Conservation (phyloP, 2,888 invertebrate genomes). For the Eugnorisma glareosa region DNA sequence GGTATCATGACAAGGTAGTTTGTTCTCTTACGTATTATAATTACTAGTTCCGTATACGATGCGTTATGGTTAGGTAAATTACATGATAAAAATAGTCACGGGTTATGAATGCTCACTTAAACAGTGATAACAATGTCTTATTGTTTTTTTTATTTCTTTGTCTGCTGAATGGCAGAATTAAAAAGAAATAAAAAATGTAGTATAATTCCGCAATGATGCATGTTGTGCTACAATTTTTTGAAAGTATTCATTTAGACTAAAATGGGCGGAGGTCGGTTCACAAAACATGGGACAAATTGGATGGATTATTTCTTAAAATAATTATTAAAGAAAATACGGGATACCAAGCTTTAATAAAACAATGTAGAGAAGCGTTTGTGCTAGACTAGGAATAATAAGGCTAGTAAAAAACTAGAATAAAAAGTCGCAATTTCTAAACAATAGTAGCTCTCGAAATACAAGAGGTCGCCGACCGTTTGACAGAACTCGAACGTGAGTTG, state of each 20-base stretch:
- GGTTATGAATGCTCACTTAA: conserved; percentile 44
- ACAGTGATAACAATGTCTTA: conserved; percentile 32
- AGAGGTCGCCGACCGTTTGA: conserved; percentile 79
- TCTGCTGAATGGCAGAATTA: conserved; percentile 3
- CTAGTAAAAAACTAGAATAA: neutral
- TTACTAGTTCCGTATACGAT: conserved; percentile 43
- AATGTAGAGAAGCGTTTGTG: neutral
- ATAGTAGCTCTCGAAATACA: conserved; percentile 72
- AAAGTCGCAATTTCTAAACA: conserved; percentile 69
- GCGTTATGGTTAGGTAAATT: conserved; percentile 27
- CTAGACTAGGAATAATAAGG: neutral
- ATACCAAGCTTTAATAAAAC: neutral
- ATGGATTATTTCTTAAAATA: neutral
- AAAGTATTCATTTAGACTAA: neutral
- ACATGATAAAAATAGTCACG: conserved; percentile 40
- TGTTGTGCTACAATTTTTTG: conserved; percentile 14
- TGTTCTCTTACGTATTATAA: conserved; percentile 40
- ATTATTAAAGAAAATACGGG: neutral
- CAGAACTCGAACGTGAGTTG: conserved; percentile 65
- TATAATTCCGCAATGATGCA: neutral
- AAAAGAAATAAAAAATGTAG: neutral
- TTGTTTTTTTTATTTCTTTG: conserved; percentile 37
- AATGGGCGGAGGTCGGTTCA: neutral
- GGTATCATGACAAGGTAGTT: conserved; percentile 35
- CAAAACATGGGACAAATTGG: neutral